Base-by-base conservation (phyloP, 2,888 invertebrate species). In the Caenorhabditis sp. region DNA sequence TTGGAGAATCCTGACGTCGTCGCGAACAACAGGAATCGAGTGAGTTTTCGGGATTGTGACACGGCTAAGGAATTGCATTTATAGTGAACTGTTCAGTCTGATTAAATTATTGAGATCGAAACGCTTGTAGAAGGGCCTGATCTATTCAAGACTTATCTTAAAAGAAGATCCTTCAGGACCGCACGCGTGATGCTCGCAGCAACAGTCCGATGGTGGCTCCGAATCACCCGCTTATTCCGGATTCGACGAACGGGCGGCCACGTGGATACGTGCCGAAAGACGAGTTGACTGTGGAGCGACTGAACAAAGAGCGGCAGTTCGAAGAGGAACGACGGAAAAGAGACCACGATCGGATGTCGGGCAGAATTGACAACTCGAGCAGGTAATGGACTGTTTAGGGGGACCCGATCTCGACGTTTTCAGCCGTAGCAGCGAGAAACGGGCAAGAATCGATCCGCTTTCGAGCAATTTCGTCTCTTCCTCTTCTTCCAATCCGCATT, bases 311-410 rank as follows among this genome's bases (percentile, higher is more conserved):
- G 30, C 43, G 73, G 15, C n/a, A 41, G 22, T 46, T 46, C 8
- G 78, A 79, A 59, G 81, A 79, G 22, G 79, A 81, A 30, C 55
- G 71, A 15, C 39, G 82, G 41, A 82, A 82, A 62, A 55, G 80
- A 22, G 82, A 79, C 5, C 65, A 79, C 32, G 73, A 73, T 48
- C 65, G 74, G n/a, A 74, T 76, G 37, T 22, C 72, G 1, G 80
- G 80, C 26, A 37, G 56, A 13, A 37, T 39, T 17, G 78, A 68
- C 26, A 35, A 50, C 17, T 58, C 59, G 11, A 43, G 63, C 4
- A 65, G 68, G 68, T 68, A n/a, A 13, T 24, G 4, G n/a, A 13
- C 13, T 26, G 0, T n/a, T n/a, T n/a, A n/a, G n/a, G n/a, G n/a
- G n/a, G n/a, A n/a, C n/a, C n/a, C n/a, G n/a, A n/a, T n/a, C n/a